These are phyloP conservation scores for Hypomesus transpacificus DNA, from an alignment of 2,113 vertebrate species.

Conservation along the genomic window DNA sequence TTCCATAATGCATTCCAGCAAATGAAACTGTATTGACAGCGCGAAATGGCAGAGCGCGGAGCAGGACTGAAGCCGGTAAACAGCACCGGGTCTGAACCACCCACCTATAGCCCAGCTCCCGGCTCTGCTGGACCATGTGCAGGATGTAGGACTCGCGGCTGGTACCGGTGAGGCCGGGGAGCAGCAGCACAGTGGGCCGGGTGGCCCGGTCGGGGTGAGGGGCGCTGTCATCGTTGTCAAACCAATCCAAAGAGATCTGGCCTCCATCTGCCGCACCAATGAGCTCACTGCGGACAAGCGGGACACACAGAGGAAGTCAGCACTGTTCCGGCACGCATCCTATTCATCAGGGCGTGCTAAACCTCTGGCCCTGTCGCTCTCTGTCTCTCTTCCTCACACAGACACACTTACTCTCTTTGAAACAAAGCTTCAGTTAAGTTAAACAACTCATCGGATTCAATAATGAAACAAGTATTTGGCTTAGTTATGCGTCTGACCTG, in stretches of 20 bases:
- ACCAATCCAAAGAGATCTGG: constrained; percentile 98
- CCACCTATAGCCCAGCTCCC: constrained; percentile 92
- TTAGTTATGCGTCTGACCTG: too few relatives aligned
- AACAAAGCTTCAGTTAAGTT: background rate
- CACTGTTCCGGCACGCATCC: background rate
- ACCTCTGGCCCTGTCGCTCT: background rate
- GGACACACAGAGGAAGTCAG: constrained; percentile 38
- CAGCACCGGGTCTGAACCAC: constrained; percentile 44
- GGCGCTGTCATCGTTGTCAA: constrained; percentile 85
- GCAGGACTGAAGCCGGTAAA: constrained; percentile 21
- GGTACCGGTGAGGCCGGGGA: constrained; percentile 95
- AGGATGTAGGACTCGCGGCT: constrained; percentile 98
- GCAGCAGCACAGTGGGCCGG: constrained; percentile 87
- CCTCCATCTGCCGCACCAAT: constrained; percentile 96
- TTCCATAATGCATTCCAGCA: too few relatives aligned
- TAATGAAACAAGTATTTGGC: background rate
- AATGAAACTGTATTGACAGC: constrained; percentile 1
- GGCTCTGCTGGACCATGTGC: constrained; percentile 94
- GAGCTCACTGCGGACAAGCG: constrained; percentile 82
- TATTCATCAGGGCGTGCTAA: background rate
- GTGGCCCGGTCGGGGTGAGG: constrained; percentile 76
- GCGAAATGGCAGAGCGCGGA: background rate
- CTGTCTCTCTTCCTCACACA: background rate
- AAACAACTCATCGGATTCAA: background rate
- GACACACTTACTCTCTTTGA: background rate